Percentiles rank a stretch among this genome's conserved stretches.
These are phyloP conservation scores for Conopomorpha cramerella DNA, from an alignment of 1,140 invertebrate genomes.

Conservation along the genomic window DNA sequence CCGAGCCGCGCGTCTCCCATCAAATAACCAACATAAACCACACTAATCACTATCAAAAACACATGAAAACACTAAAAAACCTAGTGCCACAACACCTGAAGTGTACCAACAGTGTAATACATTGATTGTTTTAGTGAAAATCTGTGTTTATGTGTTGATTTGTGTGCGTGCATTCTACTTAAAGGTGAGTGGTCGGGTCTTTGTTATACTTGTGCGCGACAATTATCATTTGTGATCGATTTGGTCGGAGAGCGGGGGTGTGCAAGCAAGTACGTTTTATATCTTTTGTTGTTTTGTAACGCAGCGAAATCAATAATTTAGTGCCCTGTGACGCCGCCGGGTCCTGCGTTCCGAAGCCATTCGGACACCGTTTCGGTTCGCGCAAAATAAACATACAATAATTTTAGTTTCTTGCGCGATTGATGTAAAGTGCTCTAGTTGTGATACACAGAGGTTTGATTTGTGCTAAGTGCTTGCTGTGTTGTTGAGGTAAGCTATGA, in stretches of 20 bases:
- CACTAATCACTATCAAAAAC: constrained; percentile 48
- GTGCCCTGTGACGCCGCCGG: constrained; percentile 24
- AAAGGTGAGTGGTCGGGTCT: constrained; percentile 47
- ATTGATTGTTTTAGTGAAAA: too few species aligned
- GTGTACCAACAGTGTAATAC: too few species aligned
- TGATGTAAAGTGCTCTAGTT: not conserved
- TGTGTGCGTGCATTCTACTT: constrained; percentile 40
- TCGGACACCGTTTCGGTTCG: not conserved
- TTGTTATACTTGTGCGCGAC: constrained; percentile 50
- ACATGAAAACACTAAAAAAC: constrained; percentile 21
- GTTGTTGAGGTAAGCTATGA: not conserved
- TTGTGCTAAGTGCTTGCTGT: not conserved
- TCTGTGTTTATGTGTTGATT: constrained; percentile 42
- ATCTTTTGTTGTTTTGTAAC: constrained; percentile 60
- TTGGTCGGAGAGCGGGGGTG: constrained; percentile 34
- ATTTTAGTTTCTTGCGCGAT: not conserved
- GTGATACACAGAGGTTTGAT: too few species aligned
- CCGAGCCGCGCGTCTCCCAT: constrained; percentile 48
- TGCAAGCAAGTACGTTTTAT: constrained; percentile 47
- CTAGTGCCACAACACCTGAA: constrained; percentile 23
- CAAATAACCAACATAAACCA: constrained; percentile 41
- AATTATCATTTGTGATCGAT: constrained; percentile 59
- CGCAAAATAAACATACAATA: too few species aligned
- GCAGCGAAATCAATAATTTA: constrained; percentile 55
- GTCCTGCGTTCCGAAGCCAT: constrained; percentile 18